These are phyloP conservation scores for Dryomyza anilis DNA, from an alignment of 2,888 invertebrate species.

Conservation along the genomic window DNA sequence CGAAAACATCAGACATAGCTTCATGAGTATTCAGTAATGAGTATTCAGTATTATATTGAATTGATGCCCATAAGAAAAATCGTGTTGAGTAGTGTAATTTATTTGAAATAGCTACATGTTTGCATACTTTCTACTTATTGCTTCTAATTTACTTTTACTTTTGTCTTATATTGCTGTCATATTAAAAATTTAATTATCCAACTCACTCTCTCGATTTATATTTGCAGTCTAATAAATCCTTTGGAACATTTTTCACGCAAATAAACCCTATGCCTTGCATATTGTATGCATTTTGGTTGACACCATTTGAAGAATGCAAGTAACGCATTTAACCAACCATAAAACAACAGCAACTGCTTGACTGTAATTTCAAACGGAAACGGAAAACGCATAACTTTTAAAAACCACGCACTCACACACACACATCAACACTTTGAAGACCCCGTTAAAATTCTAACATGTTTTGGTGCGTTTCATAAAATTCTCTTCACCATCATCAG, in stretches of 20 bases:
- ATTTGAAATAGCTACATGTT: too few species aligned
- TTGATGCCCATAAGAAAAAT: too few species aligned
- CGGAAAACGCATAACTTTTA: background rate
- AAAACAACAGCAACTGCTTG: constrained; percentile 17
- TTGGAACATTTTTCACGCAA: background rate
- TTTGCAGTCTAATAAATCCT: background rate
- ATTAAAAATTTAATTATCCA: background rate
- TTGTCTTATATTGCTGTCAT: background rate
- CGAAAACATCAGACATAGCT: too few species aligned
- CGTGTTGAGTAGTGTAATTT: too few species aligned
- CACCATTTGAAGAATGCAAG: background rate
- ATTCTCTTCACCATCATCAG: too few species aligned
- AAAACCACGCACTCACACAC: background rate
- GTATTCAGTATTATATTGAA: too few species aligned
- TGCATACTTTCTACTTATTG: too few species aligned
- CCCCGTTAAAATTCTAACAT: constrained; percentile 28
- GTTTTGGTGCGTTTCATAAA: constrained; percentile 26
- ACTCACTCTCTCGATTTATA: background rate
- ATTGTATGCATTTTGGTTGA: background rate
- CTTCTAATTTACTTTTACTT: constrained; percentile 4
- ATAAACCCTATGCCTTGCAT: background rate
- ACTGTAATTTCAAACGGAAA: background rate
- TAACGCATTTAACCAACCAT: background rate
- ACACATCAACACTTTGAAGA: background rate
- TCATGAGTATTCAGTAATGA: too few species aligned